Evolutionary conservation across 30 jellyfish, hydroid and myxozoan genomes (phyloP).

Genomic region (Clytia hemisphaerica): DNA sequence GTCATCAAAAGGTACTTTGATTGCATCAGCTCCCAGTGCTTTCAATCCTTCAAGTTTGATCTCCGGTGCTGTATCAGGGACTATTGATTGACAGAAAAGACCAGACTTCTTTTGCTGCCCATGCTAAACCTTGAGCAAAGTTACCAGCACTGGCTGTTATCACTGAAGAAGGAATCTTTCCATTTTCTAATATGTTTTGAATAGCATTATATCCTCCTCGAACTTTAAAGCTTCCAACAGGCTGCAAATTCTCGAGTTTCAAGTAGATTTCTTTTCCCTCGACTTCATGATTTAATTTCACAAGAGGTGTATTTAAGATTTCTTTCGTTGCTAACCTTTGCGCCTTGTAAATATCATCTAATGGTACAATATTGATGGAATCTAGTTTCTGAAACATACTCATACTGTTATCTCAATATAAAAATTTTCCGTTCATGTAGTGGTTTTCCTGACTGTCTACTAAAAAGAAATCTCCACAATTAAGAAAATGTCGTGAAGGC

Average conservation of each 20-base stretch:
- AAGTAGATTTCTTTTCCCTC: slow-evolving; percentile 1
- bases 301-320: background rate
- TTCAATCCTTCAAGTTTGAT: background rate
- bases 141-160: slow-evolving; percentile 14
- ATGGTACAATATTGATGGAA: no score
- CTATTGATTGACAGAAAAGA: background rate
- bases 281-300: slow-evolving; percentile 2
- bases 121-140: slow-evolving; percentile 16
- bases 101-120: background rate
- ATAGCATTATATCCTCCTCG: slow-evolving; percentile 20
- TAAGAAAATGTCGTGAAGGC: no score
- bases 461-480: no score
- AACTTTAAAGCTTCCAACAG: slow-evolving; percentile 22
- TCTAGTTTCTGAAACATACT: no score
- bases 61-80: slow-evolving; percentile 9
- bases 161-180: background rate
- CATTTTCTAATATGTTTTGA: background rate
- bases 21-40: slow-evolving; percentile 3
- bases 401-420: no score
- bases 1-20: slow-evolving; percentile 14
- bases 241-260: slow-evolving; percentile 7
- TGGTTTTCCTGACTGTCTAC: no score
- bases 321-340: background rate
- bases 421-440: no score
- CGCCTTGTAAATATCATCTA: background rate